A percentile compares a stretch with the other conserved stretches of the same genome.
phyloP scores from a whole-genome alignment of 2,797 vertebrate species.

The Falco biarmicus region DNA sequence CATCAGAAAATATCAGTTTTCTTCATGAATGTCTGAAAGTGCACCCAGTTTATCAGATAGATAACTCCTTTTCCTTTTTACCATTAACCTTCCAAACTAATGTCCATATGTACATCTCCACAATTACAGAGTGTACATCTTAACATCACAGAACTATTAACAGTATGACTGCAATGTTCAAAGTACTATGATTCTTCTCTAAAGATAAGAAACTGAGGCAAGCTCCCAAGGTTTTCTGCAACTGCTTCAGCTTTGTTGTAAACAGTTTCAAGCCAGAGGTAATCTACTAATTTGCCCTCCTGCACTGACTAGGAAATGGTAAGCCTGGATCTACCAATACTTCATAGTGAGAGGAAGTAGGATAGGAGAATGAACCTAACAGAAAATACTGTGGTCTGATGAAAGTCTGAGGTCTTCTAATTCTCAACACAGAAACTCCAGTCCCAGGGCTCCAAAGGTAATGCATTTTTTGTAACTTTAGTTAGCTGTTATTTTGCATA shows the following conservation, averaged over 20 bases:
- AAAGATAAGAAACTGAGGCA: not conserved
- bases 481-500: not conserved
- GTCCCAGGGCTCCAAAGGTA: not conserved
- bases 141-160: not conserved
- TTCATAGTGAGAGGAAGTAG: not conserved
- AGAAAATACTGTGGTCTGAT: not conserved
- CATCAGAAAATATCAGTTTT: constrained; percentile 9
- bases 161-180: not conserved
- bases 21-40: not conserved
- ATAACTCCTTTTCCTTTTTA: not conserved
- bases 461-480: not conserved
- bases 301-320: not conserved
- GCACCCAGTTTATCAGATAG: not conserved
- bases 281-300: not conserved
- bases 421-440: not conserved
- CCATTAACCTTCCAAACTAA: not conserved
- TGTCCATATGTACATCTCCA: not conserved
- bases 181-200: not conserved
- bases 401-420: not conserved
- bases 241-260: not conserved
- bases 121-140: not conserved
- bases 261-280: not conserved
- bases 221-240: not conserved
- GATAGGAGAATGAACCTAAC: not conserved
- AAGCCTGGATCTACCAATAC: not conserved